Percentiles rank a stretch among this genome's conserved stretches.
Evolutionary conservation across 2,113 vertebrate genomes (phyloP).

Genomic region (Hippocampus abdominalis): DNA sequence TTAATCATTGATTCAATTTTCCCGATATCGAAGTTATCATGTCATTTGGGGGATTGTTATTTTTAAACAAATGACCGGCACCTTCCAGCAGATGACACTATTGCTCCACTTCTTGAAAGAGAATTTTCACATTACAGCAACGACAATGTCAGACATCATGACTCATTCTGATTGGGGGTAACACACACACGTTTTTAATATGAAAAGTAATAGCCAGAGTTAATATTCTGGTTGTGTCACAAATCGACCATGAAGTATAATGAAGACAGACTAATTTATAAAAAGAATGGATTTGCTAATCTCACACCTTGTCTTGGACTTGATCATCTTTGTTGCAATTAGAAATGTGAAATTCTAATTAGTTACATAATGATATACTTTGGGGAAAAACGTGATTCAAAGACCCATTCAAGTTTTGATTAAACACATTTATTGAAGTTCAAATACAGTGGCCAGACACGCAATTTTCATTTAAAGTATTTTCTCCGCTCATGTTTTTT

Average conservation of each 20-base stretch:
- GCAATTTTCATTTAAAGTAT: too few species aligned
- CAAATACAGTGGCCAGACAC: background rate
- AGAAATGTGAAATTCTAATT: background rate
- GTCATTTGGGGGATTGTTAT: background rate
- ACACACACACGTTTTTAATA: background rate
- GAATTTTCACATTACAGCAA: background rate
- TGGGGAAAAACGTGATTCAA: background rate
- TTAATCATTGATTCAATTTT: background rate
- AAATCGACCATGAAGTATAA: background rate
- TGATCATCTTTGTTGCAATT: background rate
- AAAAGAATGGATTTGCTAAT: background rate
- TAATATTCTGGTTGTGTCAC: background rate
- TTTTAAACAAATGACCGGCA: background rate
- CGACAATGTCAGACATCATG: background rate
- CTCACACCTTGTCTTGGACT: background rate
- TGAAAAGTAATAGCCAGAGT: background rate
- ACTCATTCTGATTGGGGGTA: background rate
- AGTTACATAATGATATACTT: background rate
- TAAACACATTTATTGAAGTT: too few species aligned
- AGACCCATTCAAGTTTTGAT: background rate
- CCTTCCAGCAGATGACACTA: slow-evolving; percentile 49
- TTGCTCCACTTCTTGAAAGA: background rate
- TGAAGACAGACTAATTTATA: background rate
- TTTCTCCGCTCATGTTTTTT: too few species aligned
- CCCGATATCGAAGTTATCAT: background rate